These are phyloP conservation scores for Dasypus novemcinctus DNA, from an alignment of 2,113 vertebrate genomes.

Conservation along the genomic window DNA sequence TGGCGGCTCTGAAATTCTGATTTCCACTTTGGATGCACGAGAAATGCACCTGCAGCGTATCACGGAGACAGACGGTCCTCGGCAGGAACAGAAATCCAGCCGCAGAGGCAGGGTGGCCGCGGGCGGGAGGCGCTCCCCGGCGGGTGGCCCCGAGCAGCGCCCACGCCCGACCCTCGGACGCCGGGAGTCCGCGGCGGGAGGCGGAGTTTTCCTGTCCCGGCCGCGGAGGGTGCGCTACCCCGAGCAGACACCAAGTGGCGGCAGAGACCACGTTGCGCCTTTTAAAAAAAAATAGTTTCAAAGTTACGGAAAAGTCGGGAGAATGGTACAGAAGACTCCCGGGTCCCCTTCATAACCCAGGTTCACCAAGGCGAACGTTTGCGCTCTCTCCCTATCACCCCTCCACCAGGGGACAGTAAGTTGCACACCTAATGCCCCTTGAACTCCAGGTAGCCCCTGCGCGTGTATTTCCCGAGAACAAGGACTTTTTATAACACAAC, in stretches of 20 bases:
- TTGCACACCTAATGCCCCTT: not conserved
- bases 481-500: not conserved
- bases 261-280: conserved; percentile 50
- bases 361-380: not conserved
- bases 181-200: not conserved
- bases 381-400: not conserved
- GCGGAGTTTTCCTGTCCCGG: not conserved
- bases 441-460: not conserved
- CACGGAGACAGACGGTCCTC: not conserved
- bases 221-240: not conserved
- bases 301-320: not conserved
- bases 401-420: not conserved
- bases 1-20: not conserved
- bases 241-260: not conserved
- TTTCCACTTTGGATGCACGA: not conserved
- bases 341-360: not conserved
- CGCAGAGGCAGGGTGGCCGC: not conserved
- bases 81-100: not conserved
- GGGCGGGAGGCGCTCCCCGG: rapidly evolving
- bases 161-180: too few relatives aligned
- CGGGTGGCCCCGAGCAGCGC: not conserved
- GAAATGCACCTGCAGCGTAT: not conserved
- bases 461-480: not conserved
- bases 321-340: not conserved
- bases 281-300: not conserved